Evolutionary conservation across 1,140 invertebrate species (phyloP), one percentile per base, ranked within the genome.

Genomic region (silkworm (Bombyx mori)): DNA sequence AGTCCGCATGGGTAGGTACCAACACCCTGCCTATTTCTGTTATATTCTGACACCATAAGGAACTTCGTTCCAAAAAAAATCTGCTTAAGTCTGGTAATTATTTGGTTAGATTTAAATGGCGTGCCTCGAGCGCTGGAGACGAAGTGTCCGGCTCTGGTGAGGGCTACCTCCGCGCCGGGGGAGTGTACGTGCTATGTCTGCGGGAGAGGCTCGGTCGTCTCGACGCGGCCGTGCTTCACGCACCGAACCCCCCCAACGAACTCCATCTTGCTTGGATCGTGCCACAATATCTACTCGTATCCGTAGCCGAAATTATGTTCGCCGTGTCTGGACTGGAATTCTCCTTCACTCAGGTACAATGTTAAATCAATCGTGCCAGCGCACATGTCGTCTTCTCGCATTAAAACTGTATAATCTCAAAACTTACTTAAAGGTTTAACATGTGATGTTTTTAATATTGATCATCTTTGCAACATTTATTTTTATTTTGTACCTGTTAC

Each of bases 291-390:
- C 73, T 97, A 12, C 84, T 97, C 0, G 92, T 98, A 47, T 97
- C 96, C 0, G 83, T 93, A n/a, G 96, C 91, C 0, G 90, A 90
- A 66, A 89, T 98, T 10, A 93, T 98, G 91, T 98, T 98, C 77
- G 96, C 95, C 0, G 92, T 98, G 1, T 98, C 96, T 0, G 97
- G 96, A 7, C 85, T 98, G 0, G 94, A 97, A 64, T 98, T 98
- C 84, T 95, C 96, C 0, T 98, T 97, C 76, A 92, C 92, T 0
- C 92, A 98, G 90, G 95, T 83, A 44, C 35, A 4, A 5, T 47
- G 45, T 47, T 10, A 10, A 47, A 12, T 35, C 26, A 35, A 5
- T 35, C 26, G 26, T 35, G 26, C 26, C 26, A 35, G 26, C 26
- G 26, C 26, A 35, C 26, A 2, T 35, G 2, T 35, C 26, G 12